Conservation (phyloP, 2,113 vertebrate genomes). For the Pituophis catenifer region DNA sequence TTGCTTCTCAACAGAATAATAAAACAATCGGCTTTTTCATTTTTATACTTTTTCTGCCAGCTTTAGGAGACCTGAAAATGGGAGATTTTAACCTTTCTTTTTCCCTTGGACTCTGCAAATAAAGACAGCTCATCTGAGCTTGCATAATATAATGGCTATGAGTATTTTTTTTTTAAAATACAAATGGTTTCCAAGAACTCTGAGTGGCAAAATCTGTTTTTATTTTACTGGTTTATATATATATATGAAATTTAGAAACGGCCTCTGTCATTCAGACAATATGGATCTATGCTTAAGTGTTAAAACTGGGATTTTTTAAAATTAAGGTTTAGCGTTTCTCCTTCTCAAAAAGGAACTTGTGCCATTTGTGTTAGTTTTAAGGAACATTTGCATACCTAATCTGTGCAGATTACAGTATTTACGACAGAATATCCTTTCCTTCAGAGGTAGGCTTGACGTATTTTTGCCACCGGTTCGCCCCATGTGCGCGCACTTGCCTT, state of each 20-base stretch:
- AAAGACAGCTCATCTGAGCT: background rate
- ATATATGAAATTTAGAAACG: background rate
- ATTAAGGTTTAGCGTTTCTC: background rate
- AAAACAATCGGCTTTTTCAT: background rate
- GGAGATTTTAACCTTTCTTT: background rate
- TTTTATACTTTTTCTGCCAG: background rate
- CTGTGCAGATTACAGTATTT: background rate
- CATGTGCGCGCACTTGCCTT: too few species aligned
- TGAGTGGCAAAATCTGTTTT: background rate
- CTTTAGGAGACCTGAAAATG: background rate
- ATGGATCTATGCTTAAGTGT: background rate
- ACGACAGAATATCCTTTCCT: background rate
- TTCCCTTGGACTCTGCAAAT: background rate
- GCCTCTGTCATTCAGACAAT: background rate
- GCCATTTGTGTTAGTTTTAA: background rate
- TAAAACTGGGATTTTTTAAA: background rate
- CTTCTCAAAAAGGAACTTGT: background rate
- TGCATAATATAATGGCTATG: background rate
- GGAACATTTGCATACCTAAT: background rate
- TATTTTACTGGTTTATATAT: background rate
- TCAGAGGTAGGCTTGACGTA: too few species aligned
- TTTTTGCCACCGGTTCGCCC: too few species aligned
- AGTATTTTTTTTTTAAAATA: background rate
- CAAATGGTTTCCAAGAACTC: background rate
- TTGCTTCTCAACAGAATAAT: background rate